A percentile compares a stretch with the other conserved stretches of the same genome.
Evolutionary conservation across 2,888 invertebrate genomes (phyloP).

Genomic region (Lissonota sp.): DNA sequence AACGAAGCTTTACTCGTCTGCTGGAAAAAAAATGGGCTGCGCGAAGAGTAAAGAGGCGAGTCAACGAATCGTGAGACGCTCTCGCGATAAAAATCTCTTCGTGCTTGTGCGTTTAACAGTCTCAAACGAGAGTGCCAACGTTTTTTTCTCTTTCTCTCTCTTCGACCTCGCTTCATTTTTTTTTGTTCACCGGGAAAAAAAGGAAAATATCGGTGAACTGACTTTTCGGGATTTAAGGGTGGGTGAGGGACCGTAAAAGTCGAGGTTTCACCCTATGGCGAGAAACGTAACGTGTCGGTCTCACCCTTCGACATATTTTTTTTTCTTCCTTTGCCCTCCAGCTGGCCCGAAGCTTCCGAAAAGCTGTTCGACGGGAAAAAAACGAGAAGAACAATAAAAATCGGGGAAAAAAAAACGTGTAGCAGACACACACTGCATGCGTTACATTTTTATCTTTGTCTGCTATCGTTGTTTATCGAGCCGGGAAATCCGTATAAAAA

Average conservation of each 20-base stretch:
- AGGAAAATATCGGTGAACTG: conserved; percentile 5
- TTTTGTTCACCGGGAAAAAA: conserved; percentile 4
- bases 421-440: conserved; percentile 18
- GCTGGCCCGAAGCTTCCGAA: conserved; percentile 24
- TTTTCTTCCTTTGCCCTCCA: conserved; percentile 2
- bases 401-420: conserved; percentile 43
- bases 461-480: conserved; percentile 77
- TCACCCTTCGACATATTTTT: conserved; percentile 13
- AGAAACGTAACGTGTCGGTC: conserved; percentile 1
- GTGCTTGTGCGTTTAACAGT: conserved; percentile 5
- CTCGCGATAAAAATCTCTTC: conserved; percentile 40
- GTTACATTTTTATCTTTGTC: conserved; percentile 55
- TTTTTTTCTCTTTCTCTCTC: conserved; percentile 8
- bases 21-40: background rate
- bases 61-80: conserved; percentile 43
- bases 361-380: conserved; percentile 31
- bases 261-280: conserved; percentile 1
- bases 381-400: background rate
- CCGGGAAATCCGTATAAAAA: conserved; percentile 49
- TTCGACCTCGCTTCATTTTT: conserved; percentile 3
- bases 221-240: conserved; percentile 19
- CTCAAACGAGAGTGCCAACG: conserved; percentile 15
- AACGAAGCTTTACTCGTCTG: background rate
- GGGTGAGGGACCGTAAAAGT: conserved; percentile 18
- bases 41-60: conserved; percentile 27